Percentiles rank a stretch among this genome's conserved stretches.
Evolutionary conservation across 2,113 vertebrate genomes (phyloP).

Genomic region (Rhinichthys klamathensis): DNA sequence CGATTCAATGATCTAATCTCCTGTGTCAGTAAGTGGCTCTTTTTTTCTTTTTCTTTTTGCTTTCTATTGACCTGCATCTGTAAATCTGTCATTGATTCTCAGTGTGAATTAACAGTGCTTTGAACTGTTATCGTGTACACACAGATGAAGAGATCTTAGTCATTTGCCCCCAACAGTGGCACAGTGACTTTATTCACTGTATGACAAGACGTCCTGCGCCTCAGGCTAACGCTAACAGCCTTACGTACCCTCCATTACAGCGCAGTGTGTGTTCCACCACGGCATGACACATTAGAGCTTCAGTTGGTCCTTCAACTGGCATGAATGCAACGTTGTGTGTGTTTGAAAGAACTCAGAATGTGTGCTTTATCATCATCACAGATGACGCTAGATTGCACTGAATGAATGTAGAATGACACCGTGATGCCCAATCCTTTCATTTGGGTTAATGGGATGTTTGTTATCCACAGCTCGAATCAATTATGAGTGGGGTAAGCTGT

Average conservation of each 20-base stretch:
- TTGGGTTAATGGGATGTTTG: conserved; percentile 12
- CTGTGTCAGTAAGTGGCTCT: conserved; percentile 89
- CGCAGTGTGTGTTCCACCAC: conserved; percentile 36
- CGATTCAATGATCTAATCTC: conserved; percentile 97
- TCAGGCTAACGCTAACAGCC: conserved; percentile 15
- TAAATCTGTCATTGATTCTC: conserved; percentile 45
- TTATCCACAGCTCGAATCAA: neutral
- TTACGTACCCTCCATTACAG: conserved; percentile 27
- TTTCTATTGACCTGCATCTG: neutral
- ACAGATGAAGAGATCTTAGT: conserved; percentile 35
- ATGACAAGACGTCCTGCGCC: conserved; percentile 24
- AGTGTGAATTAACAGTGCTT: conserved; percentile 23
- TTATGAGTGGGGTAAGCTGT: neutral
- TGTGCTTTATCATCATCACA: conserved; percentile 28
- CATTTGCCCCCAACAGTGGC: conserved; percentile 20
- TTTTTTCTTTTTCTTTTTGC: neutral
- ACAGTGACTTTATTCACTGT: conserved; percentile 36
- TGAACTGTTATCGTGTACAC: conserved; percentile 26
- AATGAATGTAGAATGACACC: conserved; percentile 28
- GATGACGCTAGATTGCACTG: conserved; percentile 6
- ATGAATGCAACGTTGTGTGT: conserved; percentile 47
- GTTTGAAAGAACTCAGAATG: conserved; percentile 28
- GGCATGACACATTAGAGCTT: conserved; percentile 29
- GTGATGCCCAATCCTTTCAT: conserved; percentile 26
- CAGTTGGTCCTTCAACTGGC: conserved; percentile 36